Evolutionary conservation across 1,140 invertebrate species (phyloP), one percentile per base, ranked within the genome.

Genomic region (Temnothorax curvispinosus): DNA sequence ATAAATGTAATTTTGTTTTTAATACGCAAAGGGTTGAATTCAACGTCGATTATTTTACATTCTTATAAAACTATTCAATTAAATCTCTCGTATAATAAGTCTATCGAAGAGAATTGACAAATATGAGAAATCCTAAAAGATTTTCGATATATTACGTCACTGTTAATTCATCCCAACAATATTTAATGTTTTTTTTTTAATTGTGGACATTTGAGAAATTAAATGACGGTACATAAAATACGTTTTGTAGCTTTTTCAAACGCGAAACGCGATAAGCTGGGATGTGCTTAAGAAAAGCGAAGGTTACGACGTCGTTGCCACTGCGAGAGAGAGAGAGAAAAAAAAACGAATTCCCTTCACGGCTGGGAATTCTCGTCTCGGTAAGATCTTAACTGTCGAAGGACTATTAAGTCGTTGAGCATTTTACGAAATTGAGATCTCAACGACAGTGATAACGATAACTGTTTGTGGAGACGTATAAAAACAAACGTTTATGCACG

Each of bases 331-430:
- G 21, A 6, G 35, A 27, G 27, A 27, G 27, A 27, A 5, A 21
- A 75, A 69, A 54, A 44, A 78, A 64, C 21, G 47, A 2, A 47
- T 8, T 38, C 4, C 21, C n/a, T 21, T 80, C n/a, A 60, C 27
- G 15, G 74, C 35, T 11, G 52, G 32, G 47, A 54, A 54, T 67
- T 54, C 62, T 69, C 76, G 11, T 50, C 60, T 50, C 13, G 62
- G 62, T 54, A 41, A 69, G 77, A 80, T 80, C 77, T 80, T 80
- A 80, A 80, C 77, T 80, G 77, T 80, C 62, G 77, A 41, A 54
- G 27, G 41, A 35, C 62, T 35, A 69, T 80, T 80, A 80, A 80
- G 44, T 38, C 77, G 47, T 78, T 65, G 75, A 78, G 15, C 75
- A 27, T 80, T 80, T 69, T 69, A 54, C 47, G 64, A 69, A 80